Percentiles rank a stretch among this genome's conserved stretches.
Conservation (phyloP, 2,888 invertebrate genomes). For the Netelia melanura region DNA sequence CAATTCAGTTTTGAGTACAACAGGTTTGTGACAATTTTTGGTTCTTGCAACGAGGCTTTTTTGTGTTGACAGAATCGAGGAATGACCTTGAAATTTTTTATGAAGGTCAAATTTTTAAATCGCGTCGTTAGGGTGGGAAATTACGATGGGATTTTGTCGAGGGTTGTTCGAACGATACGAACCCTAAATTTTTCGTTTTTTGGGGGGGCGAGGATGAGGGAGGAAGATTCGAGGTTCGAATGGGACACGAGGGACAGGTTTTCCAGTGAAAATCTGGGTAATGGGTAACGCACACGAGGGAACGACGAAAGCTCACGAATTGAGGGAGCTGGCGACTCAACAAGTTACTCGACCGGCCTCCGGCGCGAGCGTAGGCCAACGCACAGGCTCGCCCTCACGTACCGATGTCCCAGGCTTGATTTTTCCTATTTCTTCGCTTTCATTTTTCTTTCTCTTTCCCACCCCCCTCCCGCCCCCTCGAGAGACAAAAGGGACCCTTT, state of each 20-base stretch:
- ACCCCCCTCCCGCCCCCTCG: too few relatives aligned
- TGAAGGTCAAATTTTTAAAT: too few relatives aligned
- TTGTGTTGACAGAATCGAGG: not conserved
- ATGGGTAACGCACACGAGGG: constrained; percentile 47
- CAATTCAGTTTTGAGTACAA: too few relatives aligned
- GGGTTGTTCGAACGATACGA: too few relatives aligned
- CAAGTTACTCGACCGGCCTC: constrained; percentile 64
- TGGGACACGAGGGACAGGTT: not conserved
- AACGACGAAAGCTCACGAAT: constrained; percentile 43
- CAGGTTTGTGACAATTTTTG: not conserved
- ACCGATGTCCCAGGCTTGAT: not conserved
- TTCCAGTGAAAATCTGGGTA: not conserved
- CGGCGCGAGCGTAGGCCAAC: constrained; percentile 29
- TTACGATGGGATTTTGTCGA: too few relatives aligned
- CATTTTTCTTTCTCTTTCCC: not conserved
- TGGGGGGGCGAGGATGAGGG: not conserved
- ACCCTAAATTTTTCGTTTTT: too few relatives aligned
- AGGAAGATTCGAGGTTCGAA: not conserved
- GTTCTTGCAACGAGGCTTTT: not conserved
- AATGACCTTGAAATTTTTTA: too few relatives aligned
- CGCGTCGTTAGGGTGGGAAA: too few relatives aligned
- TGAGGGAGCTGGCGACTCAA: constrained; percentile 64
- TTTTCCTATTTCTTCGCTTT: not conserved
- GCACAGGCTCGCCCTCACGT: not conserved
- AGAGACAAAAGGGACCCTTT: too few relatives aligned